Conservation (phyloP, 1,140 invertebrate species). For the Mycetomoellerius zeteki region DNA sequence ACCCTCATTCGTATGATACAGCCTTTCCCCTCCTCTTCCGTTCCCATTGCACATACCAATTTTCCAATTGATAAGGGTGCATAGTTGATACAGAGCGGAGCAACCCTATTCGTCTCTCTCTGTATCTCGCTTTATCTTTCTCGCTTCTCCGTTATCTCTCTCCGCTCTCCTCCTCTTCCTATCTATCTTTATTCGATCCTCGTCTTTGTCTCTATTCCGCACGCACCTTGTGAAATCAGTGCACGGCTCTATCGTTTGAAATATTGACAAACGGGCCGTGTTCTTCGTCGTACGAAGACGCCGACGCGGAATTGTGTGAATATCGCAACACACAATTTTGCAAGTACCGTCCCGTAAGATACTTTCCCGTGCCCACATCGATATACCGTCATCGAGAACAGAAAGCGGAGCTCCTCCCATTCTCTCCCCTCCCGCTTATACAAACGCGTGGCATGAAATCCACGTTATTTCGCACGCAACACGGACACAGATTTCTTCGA, state of each 20-base stretch:
- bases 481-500: not conserved
- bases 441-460: not conserved
- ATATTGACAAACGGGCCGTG: slow-evolving; percentile 15
- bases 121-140: slow-evolving; percentile 54
- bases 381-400: not conserved
- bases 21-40: slow-evolving; percentile 69
- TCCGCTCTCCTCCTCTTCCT: slow-evolving; percentile 1
- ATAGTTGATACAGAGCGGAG: slow-evolving; percentile 73
- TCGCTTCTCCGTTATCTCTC: slow-evolving; percentile 26
- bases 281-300: not conserved
- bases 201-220: not conserved
- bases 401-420: not conserved
- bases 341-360: not conserved
- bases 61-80: slow-evolving; percentile 84
- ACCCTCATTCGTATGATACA: slow-evolving; percentile 37
- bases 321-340: not conserved
- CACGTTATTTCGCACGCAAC: not conserved
- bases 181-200: not conserved
- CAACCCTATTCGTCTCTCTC: slow-evolving; percentile 74
- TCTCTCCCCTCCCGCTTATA: not conserved
- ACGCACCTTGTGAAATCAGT: not conserved
- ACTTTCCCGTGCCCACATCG: not conserved
- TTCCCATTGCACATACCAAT: slow-evolving; percentile 78
- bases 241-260: slow-evolving; percentile 14
- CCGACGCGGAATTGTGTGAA: not conserved